Evolutionary conservation across 2,888 invertebrate genomes (phyloP), one percentile per base, ranked within the genome.

Genomic region (Petrolisthes cinctipes): DNA sequence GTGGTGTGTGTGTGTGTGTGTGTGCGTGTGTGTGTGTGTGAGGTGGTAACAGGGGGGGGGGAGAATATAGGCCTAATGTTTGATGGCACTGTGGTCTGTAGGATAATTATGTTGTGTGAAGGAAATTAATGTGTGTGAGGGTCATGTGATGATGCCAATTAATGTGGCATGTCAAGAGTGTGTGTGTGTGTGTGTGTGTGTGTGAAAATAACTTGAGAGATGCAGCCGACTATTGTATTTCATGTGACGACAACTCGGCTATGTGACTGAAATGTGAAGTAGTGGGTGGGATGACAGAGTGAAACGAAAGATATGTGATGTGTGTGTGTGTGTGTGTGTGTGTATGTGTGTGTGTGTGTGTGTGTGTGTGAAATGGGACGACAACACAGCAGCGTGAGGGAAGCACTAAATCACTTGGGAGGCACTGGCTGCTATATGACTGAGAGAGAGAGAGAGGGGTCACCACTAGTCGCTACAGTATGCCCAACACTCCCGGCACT

Each of bases 251-350:
- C 61, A 61, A 17, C 61, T 14, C 61, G 17, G 61, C 17, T 61
- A 14, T 9, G 17, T 61, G 17, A 14, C 17, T 14, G 61, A 17
- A 61, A 17, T 17, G 11, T 76, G 51, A 14, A 76, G 11, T 37
- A 7, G 14, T 37, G 14, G 20, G 14, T 76, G 51, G 5, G 23
- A 14, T 14, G 20, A 76, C 5, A 76, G 20, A n/a, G n/a, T 20
- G n/a, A 76, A 20, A 37, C 4, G 14, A 37, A 23, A 20, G 23
- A 20, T 61, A 61, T 61, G 9, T 61, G 17, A 61, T 71, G 20
- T n/a, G 71, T 71, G 71, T 71, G 71, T 71, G n/a, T 78, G n/a
- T 78, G 54, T 78, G 54, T 78, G 54, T 78, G 54, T 78, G 54
- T 78, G 53, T 78, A 20, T 78, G 54, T 78, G n/a, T 51, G 54